Conservation (phyloP, 92 coral and sea anemone genomes). For the Palythoa caribaeorum region DNA sequence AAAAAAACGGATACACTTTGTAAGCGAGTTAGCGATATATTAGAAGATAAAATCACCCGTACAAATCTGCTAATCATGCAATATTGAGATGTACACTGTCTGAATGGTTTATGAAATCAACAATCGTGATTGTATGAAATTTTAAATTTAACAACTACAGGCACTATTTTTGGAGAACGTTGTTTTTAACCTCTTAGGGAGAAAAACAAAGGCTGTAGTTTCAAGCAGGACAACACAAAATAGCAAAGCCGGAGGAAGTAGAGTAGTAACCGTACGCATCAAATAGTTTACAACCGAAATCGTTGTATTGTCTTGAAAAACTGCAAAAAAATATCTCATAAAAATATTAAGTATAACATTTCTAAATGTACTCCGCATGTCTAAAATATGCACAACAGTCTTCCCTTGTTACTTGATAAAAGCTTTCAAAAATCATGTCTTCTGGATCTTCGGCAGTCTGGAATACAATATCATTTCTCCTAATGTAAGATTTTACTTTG, state of each 20-base stretch:
- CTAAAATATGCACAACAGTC: constrained; percentile 30
- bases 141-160: neutral
- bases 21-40: constrained; percentile 20
- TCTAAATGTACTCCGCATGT: constrained; percentile 22
- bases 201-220: constrained; percentile 17
- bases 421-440: constrained; percentile 17
- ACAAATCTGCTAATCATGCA: constrained; percentile 17
- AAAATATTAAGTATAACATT: neutral
- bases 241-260: constrained; percentile 13
- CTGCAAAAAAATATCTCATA: neutral
- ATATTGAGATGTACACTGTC: constrained; percentile 11
- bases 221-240: constrained; percentile 12
- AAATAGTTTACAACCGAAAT: constrained; percentile 9
- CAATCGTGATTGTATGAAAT: constrained; percentile 5
- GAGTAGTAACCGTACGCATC: neutral
- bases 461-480: constrained; percentile 31
- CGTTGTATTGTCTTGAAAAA: neutral
- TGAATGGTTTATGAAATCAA: constrained; percentile 6
- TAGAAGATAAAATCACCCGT: constrained; percentile 7
- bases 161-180: constrained; percentile 18
- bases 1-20: constrained; percentile 2
- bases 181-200: constrained; percentile 1
- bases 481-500: constrained; percentile 24
- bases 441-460: constrained; percentile 21
- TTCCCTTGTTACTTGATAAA: constrained; percentile 28